These are phyloP conservation scores for Yasuhikotakia modesta DNA, from an alignment of 2,797 vertebrate genomes.

Conservation along the genomic window DNA sequence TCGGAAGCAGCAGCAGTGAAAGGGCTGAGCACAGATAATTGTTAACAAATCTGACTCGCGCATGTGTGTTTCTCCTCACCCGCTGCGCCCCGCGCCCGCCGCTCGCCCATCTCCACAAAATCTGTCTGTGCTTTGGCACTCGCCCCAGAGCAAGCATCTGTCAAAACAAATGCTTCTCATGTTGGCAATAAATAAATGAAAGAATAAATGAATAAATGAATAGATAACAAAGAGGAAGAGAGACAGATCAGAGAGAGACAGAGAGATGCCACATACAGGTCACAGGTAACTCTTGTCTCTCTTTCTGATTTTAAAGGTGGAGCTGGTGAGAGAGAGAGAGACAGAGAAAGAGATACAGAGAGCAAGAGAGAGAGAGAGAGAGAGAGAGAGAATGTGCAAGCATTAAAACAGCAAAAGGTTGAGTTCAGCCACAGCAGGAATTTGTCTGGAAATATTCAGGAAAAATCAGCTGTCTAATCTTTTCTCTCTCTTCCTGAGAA, in stretches of 20 bases:
- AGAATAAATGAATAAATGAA: constrained; percentile 62
- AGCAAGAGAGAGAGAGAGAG: too few species aligned
- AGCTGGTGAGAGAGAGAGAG: neutral
- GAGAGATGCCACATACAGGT: neutral
- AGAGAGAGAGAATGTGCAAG: neutral
- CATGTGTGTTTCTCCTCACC: constrained; percentile 58
- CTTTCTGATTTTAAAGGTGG: neutral
- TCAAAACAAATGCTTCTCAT: constrained; percentile 65
- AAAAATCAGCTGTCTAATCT: neutral
- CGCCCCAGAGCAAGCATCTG: constrained; percentile 64
- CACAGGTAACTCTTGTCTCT: neutral
- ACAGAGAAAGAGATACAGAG: too few species aligned
- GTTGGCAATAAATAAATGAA: constrained; percentile 66
- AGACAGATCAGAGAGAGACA: constrained; percentile 25
- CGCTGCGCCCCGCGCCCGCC: constrained; percentile 53
- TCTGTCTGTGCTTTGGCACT: constrained; percentile 62
- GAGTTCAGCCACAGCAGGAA: neutral
- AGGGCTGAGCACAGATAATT: constrained; percentile 51
- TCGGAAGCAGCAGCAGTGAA: neutral
- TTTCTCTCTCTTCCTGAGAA: neutral
- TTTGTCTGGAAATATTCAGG: neutral
- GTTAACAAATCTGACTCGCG: constrained; percentile 57
- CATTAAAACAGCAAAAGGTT: neutral
- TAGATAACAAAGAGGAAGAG: constrained; percentile 50
- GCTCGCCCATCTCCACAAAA: constrained; percentile 59